These are phyloP conservation scores for Arvicanthis niloticus DNA, from an alignment of 2,113 vertebrate genomes.

Conservation along the genomic window DNA sequence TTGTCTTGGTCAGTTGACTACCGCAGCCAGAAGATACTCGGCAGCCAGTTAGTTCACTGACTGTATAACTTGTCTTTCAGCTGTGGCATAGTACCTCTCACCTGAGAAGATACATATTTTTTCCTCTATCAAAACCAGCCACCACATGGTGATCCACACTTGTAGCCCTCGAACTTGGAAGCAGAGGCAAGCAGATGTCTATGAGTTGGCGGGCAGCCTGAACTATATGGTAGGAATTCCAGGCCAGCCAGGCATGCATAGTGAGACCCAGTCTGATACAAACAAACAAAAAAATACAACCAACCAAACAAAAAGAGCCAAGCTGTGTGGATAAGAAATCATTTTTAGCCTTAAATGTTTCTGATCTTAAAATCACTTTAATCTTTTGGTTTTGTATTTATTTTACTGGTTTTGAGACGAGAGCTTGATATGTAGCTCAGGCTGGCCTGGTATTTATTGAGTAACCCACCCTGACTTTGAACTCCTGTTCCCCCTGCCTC, in stretches of 20 bases:
- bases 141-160: not conserved
- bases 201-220: not conserved
- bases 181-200: not conserved
- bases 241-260: not conserved
- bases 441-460: not conserved
- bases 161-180: not conserved
- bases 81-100: not conserved
- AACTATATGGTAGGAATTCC: not conserved
- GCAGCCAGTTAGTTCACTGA: slow-evolving; percentile 40
- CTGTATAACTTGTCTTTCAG: not conserved
- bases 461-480: not conserved
- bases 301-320: not conserved
- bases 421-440: not conserved
- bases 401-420: not conserved
- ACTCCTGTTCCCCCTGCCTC: not conserved
- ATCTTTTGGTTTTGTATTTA: slow-evolving; percentile 30
- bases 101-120: not conserved
- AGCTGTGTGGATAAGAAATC: not conserved
- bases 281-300: not conserved
- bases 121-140: not conserved
- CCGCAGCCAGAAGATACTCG: not conserved
- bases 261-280: not conserved
- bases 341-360: slow-evolving; percentile 16
- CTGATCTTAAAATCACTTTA: slow-evolving; percentile 23
- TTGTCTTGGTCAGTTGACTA: not conserved